Base-by-base conservation (phyloP, 2,797 vertebrate genomes). In the Sandelia bainsii region DNA sequence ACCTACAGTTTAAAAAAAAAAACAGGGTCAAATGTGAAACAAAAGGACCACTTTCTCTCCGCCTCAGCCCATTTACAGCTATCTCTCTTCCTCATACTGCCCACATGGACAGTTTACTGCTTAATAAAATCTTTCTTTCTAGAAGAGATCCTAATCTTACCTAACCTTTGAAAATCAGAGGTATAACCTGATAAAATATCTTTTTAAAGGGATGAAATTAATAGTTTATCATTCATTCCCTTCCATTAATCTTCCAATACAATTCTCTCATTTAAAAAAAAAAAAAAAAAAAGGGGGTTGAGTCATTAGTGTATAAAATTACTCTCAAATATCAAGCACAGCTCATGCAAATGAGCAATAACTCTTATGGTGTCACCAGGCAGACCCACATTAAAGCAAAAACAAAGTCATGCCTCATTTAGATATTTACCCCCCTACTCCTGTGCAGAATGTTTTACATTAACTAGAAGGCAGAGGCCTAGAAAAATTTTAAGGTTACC, bases 21-120 rank as follows among this genome's bases (percentile, higher is more conserved):
- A 88, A 87, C 75, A 77, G 84, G 86, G 88, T 93, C 90, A 91
- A 91, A 87, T 91, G 79, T 88, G 81, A 91, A 93, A 85, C 85
- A 86, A 80, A 87, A 89, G 88, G 69, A 80, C 70, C 75, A 58
- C 62, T 82, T 53, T 69, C 77, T 60, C 57, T 50, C 39, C 62
- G 53, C 62, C 44, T 14, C 19, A 42, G 39, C 39, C 39, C 13
- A 13, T 61, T 40, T 48, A 51, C 23, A 19, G 51, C 48, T 10
- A 44, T 39, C 29, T 19, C 20, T 44, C 49, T 46, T 17, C 16
- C 29, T 60, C 45, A 39, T 42, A 39, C 39, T 44, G 6, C 16
- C 44, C 52, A 49, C 56, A 64, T 37, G 49, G 52, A 50, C 77
- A 46, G 54, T 79, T 83, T 75, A 71, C 45, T 34, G 7, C 75